phyloP scores from a whole-genome alignment of 2,113 vertebrate genomes.

The Stomatorhinus ivindoensis region DNA sequence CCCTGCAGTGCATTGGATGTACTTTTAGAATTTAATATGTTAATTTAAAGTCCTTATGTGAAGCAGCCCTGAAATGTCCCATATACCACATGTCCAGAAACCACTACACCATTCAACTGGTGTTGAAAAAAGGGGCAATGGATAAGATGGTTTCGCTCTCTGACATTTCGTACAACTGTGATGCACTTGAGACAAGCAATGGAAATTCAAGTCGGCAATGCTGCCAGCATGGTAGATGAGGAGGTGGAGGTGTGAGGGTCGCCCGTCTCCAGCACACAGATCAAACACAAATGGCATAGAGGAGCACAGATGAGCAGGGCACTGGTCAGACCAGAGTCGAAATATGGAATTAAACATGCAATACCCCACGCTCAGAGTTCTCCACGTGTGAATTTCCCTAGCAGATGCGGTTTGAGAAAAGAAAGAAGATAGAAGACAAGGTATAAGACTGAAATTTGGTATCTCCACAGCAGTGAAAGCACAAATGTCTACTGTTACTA shows the following conservation, averaged over 20 bases:
- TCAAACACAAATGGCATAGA: constrained; percentile 14
- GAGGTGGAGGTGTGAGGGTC: neutral
- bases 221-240: neutral
- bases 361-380: constrained; percentile 73
- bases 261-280: constrained; percentile 17
- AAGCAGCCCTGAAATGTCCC: neutral
- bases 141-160: neutral
- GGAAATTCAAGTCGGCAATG: neutral
- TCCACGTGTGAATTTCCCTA: constrained; percentile 74
- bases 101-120: constrained; percentile 12
- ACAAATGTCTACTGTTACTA: neutral
- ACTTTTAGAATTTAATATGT: constrained; percentile 19
- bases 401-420: constrained; percentile 53
- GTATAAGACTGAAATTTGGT: constrained; percentile 20
- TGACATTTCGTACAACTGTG: neutral
- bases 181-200: neutral
- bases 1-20: constrained; percentile 12
- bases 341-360: constrained; percentile 61
- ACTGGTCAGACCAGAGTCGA: constrained; percentile 16
- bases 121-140: constrained; percentile 14
- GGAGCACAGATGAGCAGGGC: constrained; percentile 31
- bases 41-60: constrained; percentile 2
- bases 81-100: constrained; percentile 9
- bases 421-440: constrained; percentile 32
- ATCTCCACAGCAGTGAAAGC: neutral